Evolutionary conservation across 2,797 vertebrate species (phyloP), one percentile per base, ranked within the genome.

Genomic region (Pangasius larnaudii): DNA sequence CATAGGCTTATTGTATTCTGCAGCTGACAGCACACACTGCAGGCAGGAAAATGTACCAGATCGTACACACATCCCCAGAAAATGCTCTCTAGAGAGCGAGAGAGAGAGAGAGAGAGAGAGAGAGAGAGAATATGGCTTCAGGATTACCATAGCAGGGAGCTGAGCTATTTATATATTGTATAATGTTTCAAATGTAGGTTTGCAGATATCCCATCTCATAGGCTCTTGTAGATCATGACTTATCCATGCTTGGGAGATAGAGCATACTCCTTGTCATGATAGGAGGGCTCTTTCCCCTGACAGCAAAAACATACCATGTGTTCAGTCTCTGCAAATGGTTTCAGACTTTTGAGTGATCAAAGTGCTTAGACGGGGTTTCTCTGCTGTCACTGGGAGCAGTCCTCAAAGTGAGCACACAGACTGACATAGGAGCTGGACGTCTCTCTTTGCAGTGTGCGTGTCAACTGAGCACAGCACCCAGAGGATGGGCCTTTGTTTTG

Each of bases 341-440:
- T 81, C 30, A 88, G 27, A 85, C 42, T 39, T 59, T 16, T 22
- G 30, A 46, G 36, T 88, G 87, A 88, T 88, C 87, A 88, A 88
- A 81, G 65, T 51, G 27, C 56, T 82, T 59, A 53, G 69, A 74
- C 16, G 14, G 65, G 84, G 67, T 39, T 51, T 88, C 67, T 65
- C 77, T 85, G 39, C 77, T 88, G 88, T 85, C 87, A 81, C 75
- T 72, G 33, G 83, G 63, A 80, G 74, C 74, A 67, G 36, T 30
- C 67, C 42, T 89, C 79, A 83, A 86, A 86, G 79, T 42, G 16
- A 83, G 78, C 58, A 22, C 49, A 18, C 85, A 65, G 46, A 82
- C 85, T 77, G 88, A 89, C 88, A 86, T 24, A 16, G 63, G 56
- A 89, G 24, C 69, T 82, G 78, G 79, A 87, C 84, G 10, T 79